phyloP scores from a whole-genome alignment of 1,140 invertebrate genomes.

The Goniozus legneri region DNA sequence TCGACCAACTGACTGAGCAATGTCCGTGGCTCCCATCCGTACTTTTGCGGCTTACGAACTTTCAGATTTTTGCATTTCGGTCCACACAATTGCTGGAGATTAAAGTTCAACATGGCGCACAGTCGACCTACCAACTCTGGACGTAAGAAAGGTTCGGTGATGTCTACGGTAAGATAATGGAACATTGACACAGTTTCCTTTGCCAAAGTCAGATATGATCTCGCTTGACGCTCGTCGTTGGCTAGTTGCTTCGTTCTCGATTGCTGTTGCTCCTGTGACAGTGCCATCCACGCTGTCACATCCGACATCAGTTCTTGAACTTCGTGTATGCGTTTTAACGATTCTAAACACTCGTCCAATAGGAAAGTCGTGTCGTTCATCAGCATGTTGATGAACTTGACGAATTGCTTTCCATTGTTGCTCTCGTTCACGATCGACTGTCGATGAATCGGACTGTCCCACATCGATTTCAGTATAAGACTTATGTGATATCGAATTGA shows the following conservation, averaged over 20 bases:
- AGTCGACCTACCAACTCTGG: slow-evolving; percentile 89
- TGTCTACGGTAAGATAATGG: slow-evolving; percentile 92
- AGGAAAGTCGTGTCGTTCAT: slow-evolving; percentile 99
- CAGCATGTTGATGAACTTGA: slow-evolving; percentile 97
- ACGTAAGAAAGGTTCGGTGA: slow-evolving; percentile 89
- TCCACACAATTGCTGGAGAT: slow-evolving; percentile 94
- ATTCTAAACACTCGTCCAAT: slow-evolving; percentile 92
- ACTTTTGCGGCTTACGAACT: slow-evolving; percentile 92
- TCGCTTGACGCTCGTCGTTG: slow-evolving; percentile 90
- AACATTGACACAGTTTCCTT: slow-evolving; percentile 98
- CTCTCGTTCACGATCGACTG: slow-evolving; percentile 79
- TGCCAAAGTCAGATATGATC: slow-evolving; percentile 91
- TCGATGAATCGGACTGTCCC: slow-evolving; percentile 67
- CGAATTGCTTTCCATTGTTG: slow-evolving; percentile 86
- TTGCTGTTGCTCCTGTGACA: slow-evolving; percentile 72
- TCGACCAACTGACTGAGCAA: slow-evolving; percentile 89
- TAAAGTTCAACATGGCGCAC: slow-evolving; percentile 97
- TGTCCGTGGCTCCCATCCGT: slow-evolving; percentile 92
- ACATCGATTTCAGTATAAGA: slow-evolving; percentile 89
- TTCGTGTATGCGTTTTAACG: slow-evolving; percentile 93
- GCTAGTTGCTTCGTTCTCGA: slow-evolving; percentile 73
- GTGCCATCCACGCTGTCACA: slow-evolving; percentile 62
- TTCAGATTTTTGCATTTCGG: slow-evolving; percentile 97
- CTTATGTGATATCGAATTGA: slow-evolving; percentile 97
- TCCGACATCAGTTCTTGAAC: slow-evolving; percentile 85